Conservation (phyloP, 2,113 vertebrate species). For the Mustelus asterias region DNA sequence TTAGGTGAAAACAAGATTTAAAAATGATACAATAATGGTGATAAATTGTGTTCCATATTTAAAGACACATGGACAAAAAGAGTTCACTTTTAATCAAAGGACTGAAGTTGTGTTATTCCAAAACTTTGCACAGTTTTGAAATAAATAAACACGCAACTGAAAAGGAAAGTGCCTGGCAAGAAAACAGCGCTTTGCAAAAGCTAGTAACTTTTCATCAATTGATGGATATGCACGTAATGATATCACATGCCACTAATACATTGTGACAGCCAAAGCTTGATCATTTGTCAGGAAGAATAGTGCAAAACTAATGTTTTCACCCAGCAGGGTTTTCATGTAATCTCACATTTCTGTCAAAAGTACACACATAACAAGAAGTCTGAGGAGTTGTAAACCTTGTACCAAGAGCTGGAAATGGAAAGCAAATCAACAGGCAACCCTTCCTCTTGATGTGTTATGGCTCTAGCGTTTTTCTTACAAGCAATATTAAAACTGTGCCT, state of each 20-base stretch:
- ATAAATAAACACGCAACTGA: neutral
- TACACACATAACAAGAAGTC: neutral
- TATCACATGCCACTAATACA: slow-evolving; percentile 17
- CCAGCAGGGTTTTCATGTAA: slow-evolving; percentile 22
- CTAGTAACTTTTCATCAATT: slow-evolving; percentile 13
- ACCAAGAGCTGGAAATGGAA: neutral
- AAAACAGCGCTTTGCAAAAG: slow-evolving; percentile 8
- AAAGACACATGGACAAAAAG: neutral
- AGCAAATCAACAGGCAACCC: neutral
- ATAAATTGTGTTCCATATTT: neutral
- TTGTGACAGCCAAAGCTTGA: slow-evolving; percentile 9
- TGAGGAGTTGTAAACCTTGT: neutral
- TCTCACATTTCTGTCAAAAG: slow-evolving; percentile 25
- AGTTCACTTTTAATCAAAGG: neutral
- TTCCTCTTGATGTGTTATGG: neutral
- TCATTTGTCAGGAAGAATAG: slow-evolving; percentile 17
- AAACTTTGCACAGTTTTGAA: neutral
- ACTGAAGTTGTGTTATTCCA: neutral
- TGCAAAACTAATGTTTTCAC: slow-evolving; percentile 32
- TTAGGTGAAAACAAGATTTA: neutral
- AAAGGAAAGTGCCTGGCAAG: slow-evolving; percentile 21
- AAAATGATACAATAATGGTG: neutral
- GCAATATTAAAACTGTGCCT: neutral
- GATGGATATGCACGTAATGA: neutral
- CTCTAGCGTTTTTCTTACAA: neutral